Evolutionary conservation across 2,113 vertebrate species (phyloP), one percentile per base, ranked within the genome.

Genomic region (Tupaia chinensis): DNA sequence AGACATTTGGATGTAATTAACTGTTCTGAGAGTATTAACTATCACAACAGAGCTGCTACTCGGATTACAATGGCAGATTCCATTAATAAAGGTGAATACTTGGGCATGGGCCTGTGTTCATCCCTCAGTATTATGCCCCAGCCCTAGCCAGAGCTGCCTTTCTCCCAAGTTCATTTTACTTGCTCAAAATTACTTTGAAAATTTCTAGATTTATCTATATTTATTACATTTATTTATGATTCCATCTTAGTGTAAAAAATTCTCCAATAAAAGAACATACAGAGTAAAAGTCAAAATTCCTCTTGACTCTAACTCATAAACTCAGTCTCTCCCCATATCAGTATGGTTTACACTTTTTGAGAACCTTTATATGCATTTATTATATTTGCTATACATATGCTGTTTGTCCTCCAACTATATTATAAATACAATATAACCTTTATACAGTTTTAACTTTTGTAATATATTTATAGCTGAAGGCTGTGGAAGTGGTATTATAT

Each of bases 151-250:
- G n/a, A 72, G 15, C 15, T 84, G 20, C 25, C 79, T 88, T 96
- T 69, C 61, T 69, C 58, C 32, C 29, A 90, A 84, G 66, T 68
- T 54, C 19, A 73, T 34, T 25, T 89, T 82, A 58, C 1, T 13
- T 81, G 15, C 66, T 89, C 78, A 94, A 89, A 96, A 92, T 89
- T 77, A 56, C 69, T 91, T 78, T 7, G 6, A 85, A 96, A 84
- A 10, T 83, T 7, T 58, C 89, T n/a, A 54, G 53, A 63, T 56
- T 82, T 87, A 94, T 65, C 83, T 79, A n/a, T 69, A 94, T 44
- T 44, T 44, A 44, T 44, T 44, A 44, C 44, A 44, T 44, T 44
- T 44, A 88, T 61, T 29, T 3, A 63, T 56, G n/a, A 82, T 54
- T 77, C 66, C 29, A 89, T 22, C 76, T 83, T 6, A 83, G 63